phyloP scores from a whole-genome alignment of 2,888 invertebrate species.

The Limnephilus marmoratus region DNA sequence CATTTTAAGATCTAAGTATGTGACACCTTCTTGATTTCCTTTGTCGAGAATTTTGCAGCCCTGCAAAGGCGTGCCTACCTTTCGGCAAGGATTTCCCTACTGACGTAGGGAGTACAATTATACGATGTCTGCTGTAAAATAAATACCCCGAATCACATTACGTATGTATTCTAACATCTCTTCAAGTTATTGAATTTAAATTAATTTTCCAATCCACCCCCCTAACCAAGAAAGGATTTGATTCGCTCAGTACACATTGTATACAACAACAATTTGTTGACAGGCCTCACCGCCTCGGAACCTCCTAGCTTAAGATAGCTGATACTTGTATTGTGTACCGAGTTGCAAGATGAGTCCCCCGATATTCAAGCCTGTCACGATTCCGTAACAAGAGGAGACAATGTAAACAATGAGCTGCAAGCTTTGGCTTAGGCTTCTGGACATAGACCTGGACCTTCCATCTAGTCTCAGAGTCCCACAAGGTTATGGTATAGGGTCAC shows the following conservation, averaged over 20 bases:
- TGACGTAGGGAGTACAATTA: too few species aligned
- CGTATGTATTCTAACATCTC: neutral
- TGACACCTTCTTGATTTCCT: too few species aligned
- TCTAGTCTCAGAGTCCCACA: neutral
- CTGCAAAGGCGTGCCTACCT: too few species aligned
- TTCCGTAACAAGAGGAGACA: neutral
- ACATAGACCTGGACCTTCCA: neutral
- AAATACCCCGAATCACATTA: neutral
- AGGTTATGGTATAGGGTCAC: neutral
- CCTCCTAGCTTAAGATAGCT: neutral
- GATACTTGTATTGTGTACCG: neutral
- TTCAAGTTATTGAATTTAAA: neutral
- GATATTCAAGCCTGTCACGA: neutral
- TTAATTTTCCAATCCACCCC: neutral
- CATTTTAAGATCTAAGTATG: too few species aligned
- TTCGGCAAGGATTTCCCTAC: too few species aligned
- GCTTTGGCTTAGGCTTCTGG: neutral
- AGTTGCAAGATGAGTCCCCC: neutral
- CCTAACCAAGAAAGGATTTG: neutral
- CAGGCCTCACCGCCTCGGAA: neutral
- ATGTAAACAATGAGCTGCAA: neutral
- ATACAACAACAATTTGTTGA: neutral
- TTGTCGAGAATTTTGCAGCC: too few species aligned
- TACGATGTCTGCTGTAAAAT: too few species aligned
- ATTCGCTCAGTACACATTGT: neutral